Percentiles rank a stretch among this genome's conserved stretches.
These are phyloP conservation scores for Chymomyza fuscimana DNA, from an alignment of 2,888 invertebrate species.

Conservation along the genomic window DNA sequence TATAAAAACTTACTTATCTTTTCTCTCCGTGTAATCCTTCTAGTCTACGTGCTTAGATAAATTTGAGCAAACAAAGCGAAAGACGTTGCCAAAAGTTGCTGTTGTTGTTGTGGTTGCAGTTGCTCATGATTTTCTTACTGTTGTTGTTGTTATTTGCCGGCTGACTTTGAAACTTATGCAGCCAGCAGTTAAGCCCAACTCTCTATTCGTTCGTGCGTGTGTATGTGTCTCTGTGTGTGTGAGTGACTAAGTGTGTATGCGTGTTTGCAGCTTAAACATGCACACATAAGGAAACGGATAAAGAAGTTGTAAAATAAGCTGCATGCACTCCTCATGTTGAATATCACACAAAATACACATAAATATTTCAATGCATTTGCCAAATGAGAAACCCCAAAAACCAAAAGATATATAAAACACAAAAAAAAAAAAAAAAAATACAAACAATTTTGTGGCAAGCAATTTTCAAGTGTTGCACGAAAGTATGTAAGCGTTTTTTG, in stretches of 20 bases:
- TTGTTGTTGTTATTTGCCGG: constrained; percentile 21
- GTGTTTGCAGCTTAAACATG: constrained; percentile 49
- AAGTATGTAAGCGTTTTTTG: constrained; percentile 22
- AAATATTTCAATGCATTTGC: constrained; percentile 32
- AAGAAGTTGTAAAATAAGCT: constrained; percentile 69
- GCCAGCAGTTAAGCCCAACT: constrained; percentile 60
- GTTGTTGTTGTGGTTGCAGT: background rate
- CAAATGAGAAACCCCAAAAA: background rate
- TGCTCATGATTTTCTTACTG: constrained; percentile 19
- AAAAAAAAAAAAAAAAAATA: constrained; percentile 8
- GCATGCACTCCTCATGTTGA: constrained; percentile 45
- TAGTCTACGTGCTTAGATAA: constrained; percentile 57
- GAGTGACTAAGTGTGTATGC: constrained; percentile 18
- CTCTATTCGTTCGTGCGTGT: constrained; percentile 2
- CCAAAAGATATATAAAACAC: background rate
- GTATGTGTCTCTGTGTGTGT: constrained; percentile 16
- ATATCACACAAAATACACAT: constrained; percentile 42
- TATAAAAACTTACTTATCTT: too few species aligned
- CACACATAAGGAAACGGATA: constrained; percentile 60
- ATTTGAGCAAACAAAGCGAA: constrained; percentile 39
- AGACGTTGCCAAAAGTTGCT: constrained; percentile 54
- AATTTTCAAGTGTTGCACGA: constrained; percentile 36
- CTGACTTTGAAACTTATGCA: constrained; percentile 68
- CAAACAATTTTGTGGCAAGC: constrained; percentile 20
- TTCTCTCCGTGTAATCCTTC: background rate